Evolutionary conservation across 2,888 invertebrate species (phyloP).

Genomic region (Acanthosepion pharaonis): DNA sequence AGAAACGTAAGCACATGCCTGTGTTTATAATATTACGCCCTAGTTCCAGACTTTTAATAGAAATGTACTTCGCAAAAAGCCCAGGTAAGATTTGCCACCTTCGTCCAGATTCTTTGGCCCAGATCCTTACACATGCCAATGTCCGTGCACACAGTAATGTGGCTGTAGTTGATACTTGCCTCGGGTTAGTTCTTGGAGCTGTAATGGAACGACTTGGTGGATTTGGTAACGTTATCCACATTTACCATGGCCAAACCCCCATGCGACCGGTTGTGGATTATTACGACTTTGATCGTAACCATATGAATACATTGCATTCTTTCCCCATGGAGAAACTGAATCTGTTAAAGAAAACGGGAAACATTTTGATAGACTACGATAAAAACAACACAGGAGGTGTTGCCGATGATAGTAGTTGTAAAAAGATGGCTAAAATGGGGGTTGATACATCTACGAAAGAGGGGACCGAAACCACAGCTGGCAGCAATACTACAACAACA

Average conservation of each 20-base stretch:
- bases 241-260: conserved; percentile 66
- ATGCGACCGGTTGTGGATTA: conserved; percentile 82
- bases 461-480: not conserved
- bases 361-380: not conserved
- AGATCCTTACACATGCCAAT: conserved; percentile 87
- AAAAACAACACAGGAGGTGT: not conserved
- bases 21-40: conserved; percentile 81
- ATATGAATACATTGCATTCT: conserved; percentile 82
- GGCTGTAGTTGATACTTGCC: conserved; percentile 89
- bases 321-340: conserved; percentile 65
- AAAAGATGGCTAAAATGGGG: not conserved
- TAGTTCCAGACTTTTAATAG: conserved; percentile 85
- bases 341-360: conserved; percentile 50
- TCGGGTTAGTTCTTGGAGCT: conserved; percentile 88
- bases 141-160: conserved; percentile 80
- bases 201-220: conserved; percentile 82
- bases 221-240: conserved; percentile 76
- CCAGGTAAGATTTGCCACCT: conserved; percentile 80
- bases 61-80: conserved; percentile 88
- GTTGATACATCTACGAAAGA: not conserved
- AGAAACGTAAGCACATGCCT: conserved; percentile 77
- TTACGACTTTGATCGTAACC: conserved; percentile 85
- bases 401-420: not conserved
- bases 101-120: conserved; percentile 90
- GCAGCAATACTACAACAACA: not conserved